Conservation (phyloP, 2,888 invertebrate genomes). For the Aricia artaxerxes region DNA sequence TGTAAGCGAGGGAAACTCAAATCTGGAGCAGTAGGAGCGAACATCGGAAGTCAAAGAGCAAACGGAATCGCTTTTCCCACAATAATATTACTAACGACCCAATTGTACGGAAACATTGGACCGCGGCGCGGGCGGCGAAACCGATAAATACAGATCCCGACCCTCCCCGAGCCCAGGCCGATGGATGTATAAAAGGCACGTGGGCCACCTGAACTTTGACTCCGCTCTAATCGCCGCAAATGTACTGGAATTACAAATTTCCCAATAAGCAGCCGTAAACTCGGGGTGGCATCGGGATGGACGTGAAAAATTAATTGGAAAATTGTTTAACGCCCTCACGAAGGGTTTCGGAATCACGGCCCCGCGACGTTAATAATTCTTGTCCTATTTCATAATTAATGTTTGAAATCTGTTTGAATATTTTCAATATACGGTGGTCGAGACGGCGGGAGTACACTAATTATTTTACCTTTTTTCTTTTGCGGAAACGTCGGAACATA, state of each 20-base stretch:
- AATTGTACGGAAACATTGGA: constrained; percentile 75
- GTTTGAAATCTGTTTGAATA: constrained; percentile 23
- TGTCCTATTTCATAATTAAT: constrained; percentile 31
- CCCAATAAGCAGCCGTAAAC: constrained; percentile 46
- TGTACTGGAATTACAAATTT: constrained; percentile 57
- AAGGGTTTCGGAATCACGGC: constrained; percentile 50
- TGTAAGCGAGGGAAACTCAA: constrained; percentile 59
- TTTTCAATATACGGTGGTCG: constrained; percentile 19
- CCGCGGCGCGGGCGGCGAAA: constrained; percentile 60
- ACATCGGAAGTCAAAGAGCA: constrained; percentile 75
- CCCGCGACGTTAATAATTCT: constrained; percentile 38
- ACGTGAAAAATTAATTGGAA: constrained; percentile 60
- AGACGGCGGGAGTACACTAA: constrained; percentile 29
- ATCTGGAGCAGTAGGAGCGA: constrained; percentile 73
- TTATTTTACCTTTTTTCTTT: constrained; percentile 82
- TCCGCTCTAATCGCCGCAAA: constrained; percentile 59
- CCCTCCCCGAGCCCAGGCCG: constrained; percentile 56
- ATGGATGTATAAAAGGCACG: constrained; percentile 67
- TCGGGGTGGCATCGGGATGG: constrained; percentile 47
- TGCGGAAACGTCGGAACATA: constrained; percentile 80
- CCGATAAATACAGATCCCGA: constrained; percentile 77
- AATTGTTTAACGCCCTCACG: constrained; percentile 47
- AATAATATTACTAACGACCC: constrained; percentile 79
- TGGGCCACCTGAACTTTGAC: constrained; percentile 56
- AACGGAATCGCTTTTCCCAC: constrained; percentile 76